Evolutionary conservation across 2,888 invertebrate genomes (phyloP).

Genomic region (Esperia sulphurella): DNA sequence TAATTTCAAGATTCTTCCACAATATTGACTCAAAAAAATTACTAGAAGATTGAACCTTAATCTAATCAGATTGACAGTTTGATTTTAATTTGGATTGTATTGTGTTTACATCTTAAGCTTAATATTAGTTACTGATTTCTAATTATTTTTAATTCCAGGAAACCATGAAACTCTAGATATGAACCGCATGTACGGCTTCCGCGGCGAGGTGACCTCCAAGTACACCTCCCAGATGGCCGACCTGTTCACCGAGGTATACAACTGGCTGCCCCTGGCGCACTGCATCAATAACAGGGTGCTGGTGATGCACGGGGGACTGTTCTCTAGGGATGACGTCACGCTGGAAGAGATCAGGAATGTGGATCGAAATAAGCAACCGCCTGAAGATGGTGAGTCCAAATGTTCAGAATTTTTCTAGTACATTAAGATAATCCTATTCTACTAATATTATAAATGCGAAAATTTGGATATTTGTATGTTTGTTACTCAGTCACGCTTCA

Average conservation of each 20-base stretch:
- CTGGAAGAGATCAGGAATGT: slow-evolving; percentile 93
- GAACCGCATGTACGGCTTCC: slow-evolving; percentile 99
- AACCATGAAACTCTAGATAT: slow-evolving; percentile 98
- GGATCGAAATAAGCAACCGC: slow-evolving; percentile 97
- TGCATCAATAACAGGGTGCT: slow-evolving; percentile 90
- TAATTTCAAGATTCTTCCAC: no score
- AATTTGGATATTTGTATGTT: no score
- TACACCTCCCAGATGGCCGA: slow-evolving; percentile 97
- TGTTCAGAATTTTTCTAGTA: no score
- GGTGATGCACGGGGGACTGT: slow-evolving; percentile 99
- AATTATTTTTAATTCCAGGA: slow-evolving; percentile 74
- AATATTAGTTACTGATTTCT: no score
- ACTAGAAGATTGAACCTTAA: no score
- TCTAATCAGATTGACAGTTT: no score
- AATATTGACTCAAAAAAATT: no score
- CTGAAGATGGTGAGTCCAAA: slow-evolving; percentile 91
- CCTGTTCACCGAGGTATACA: slow-evolving; percentile 98
- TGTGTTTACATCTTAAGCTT: no score
- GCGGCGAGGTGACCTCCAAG: slow-evolving; percentile 98
- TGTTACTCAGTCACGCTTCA: no score
- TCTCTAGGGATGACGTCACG: slow-evolving; percentile 95
- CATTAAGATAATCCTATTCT: no score
- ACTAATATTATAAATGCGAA: no score
- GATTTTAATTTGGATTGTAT: no score
- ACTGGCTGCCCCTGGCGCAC: slow-evolving; percentile 97